phyloP scores from a whole-genome alignment of 2,888 invertebrate genomes.

The Orgyia antiqua region DNA sequence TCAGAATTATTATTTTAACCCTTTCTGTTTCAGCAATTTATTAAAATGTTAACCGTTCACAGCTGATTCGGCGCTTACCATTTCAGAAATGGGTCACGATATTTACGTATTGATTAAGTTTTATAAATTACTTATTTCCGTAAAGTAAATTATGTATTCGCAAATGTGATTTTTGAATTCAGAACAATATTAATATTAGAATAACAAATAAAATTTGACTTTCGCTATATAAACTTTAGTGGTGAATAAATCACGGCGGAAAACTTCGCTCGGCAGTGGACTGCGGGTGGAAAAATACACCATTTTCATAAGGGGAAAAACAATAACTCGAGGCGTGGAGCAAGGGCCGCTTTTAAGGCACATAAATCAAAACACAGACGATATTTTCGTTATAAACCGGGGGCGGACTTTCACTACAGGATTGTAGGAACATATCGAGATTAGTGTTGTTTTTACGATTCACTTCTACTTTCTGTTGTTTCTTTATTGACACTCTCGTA shows the following conservation, averaged over 20 bases:
- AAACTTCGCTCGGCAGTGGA: constrained; percentile 51
- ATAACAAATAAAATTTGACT: constrained; percentile 36
- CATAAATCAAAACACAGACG: constrained; percentile 72
- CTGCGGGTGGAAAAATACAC: constrained; percentile 55
- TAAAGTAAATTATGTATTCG: too few species aligned
- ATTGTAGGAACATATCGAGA: constrained; percentile 61
- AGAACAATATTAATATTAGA: constrained; percentile 26
- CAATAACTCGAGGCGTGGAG: constrained; percentile 65
- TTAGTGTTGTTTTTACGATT: constrained; percentile 71
- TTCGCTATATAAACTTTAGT: constrained; percentile 55
- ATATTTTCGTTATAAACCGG: constrained; percentile 60
- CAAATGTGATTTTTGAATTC: too few species aligned
- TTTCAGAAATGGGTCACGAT: constrained; percentile 5
- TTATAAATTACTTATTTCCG: too few species aligned
- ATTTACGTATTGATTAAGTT: constrained; percentile 6
- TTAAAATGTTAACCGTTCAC: constrained; percentile 4
- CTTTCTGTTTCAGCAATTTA: constrained; percentile 9
- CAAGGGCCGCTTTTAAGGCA: constrained; percentile 69
- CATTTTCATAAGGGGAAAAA: constrained; percentile 71
- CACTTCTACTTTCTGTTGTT: constrained; percentile 57
- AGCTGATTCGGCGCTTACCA: constrained; percentile 1
- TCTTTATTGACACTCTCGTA: constrained; percentile 50
- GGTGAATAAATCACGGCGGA: constrained; percentile 48
- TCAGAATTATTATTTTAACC: constrained; percentile 7
- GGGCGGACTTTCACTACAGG: constrained; percentile 54